phyloP scores from a whole-genome alignment of 2,888 invertebrate species.

The Conistra vaccinii region DNA sequence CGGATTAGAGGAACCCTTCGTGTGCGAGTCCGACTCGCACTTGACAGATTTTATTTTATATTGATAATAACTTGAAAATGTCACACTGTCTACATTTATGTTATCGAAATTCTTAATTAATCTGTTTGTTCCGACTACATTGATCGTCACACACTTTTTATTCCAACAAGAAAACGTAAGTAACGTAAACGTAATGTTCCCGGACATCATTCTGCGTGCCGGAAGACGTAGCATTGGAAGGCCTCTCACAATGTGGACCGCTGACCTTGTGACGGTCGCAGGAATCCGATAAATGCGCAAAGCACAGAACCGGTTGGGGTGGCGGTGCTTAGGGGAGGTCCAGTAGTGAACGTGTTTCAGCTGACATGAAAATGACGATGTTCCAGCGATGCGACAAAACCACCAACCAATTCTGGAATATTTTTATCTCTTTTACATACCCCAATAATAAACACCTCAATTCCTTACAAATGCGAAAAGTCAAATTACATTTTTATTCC shows the following conservation, averaged over 20 bases:
- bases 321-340: neutral
- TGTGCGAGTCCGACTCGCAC: too few species aligned
- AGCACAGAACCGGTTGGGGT: neutral
- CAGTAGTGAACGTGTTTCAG: neutral
- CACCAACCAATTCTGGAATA: neutral
- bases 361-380: neutral
- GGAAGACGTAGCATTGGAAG: too few species aligned
- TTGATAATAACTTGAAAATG: neutral
- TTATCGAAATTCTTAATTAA: neutral
- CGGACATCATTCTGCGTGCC: too few species aligned
- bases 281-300: neutral
- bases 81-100: neutral
- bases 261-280: neutral
- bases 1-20: too few species aligned
- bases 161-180: neutral
- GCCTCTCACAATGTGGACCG: too few species aligned
- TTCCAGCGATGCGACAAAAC: neutral
- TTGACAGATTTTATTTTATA: too few species aligned
- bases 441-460: slow-evolving; percentile 25
- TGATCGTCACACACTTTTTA: neutral
- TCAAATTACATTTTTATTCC: slow-evolving; percentile 57
- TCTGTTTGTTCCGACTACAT: neutral
- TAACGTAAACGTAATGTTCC: too few species aligned
- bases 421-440: neutral
- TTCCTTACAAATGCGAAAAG: slow-evolving; percentile 48